These are phyloP conservation scores for Laodelphax striatellus DNA, from an alignment of 1,140 invertebrate genomes.

Conservation along the genomic window DNA sequence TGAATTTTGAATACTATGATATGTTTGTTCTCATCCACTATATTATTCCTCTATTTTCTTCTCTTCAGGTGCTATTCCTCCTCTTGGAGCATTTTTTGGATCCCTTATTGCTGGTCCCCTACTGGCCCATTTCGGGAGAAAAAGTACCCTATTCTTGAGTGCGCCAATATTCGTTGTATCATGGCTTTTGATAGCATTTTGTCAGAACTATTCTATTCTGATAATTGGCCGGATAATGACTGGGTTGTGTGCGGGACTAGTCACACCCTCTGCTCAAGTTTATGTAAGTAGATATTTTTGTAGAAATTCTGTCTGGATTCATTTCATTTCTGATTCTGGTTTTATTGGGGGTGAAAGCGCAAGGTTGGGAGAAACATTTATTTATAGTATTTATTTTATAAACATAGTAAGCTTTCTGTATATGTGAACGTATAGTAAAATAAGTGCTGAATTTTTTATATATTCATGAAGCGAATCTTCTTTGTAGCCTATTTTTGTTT, in stretches of 20 bases:
- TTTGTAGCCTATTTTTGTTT: too few species aligned
- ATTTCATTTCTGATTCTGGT: too few species aligned
- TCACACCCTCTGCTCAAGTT: slow-evolving; percentile 45
- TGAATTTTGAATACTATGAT: too few species aligned
- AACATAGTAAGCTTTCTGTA: too few species aligned
- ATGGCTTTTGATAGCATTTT: slow-evolving; percentile 39
- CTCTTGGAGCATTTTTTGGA: slow-evolving; percentile 38
- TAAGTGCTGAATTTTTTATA: too few species aligned
- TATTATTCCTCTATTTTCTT: neutral
- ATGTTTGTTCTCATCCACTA: neutral
- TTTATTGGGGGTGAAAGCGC: too few species aligned
- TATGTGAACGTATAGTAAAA: too few species aligned
- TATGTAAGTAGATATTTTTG: slow-evolving; percentile 37
- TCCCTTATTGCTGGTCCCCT: slow-evolving; percentile 36
- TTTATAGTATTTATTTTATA: too few species aligned
- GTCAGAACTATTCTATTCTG: slow-evolving; percentile 30
- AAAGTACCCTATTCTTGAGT: slow-evolving; percentile 32
- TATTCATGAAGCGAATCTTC: too few species aligned
- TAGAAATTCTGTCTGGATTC: too few species aligned
- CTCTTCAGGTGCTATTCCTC: slow-evolving; percentile 37
- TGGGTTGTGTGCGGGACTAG: slow-evolving; percentile 46
- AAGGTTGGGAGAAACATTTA: too few species aligned
- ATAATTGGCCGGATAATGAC: slow-evolving; percentile 41
- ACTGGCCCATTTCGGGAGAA: slow-evolving; percentile 36
- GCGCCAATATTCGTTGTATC: slow-evolving; percentile 39